Base-by-base conservation (phyloP, 1,140 invertebrate species). In the Oryzaephilus surinamensis region DNA sequence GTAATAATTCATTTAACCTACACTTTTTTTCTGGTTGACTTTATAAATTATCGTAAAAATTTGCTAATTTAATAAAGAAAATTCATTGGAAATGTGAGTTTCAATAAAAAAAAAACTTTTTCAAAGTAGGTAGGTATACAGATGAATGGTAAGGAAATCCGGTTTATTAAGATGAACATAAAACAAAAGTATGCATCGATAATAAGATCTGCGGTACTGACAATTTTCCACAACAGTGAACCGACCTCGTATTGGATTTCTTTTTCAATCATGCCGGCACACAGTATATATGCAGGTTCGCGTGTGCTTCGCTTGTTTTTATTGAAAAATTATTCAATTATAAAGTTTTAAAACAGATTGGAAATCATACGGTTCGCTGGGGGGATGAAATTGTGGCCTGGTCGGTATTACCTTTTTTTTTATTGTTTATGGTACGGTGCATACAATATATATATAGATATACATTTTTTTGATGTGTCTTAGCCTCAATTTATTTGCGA, bases 301-400 rank as follows among this genome's bases (percentile, higher is more conserved):
- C n/a, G n/a, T n/a, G n/a, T 47, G 55, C 52, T 55, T 50, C 51
- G 53, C 53, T 58, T 58, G 55, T 58, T 58, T 58, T 58, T 58
- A 58, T 58, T 58, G 55, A 58, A 58, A 58, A 58, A 58, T 58
- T 58, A 58, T 58, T 58, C 55, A 58, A 58, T 58, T 58, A 58
- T 55, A 54, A 38, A 57, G 55, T 57, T 57, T 57, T 55, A 48
- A 55, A 57, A 55, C 53, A 57, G 55, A 57, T 57, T 57, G 55
- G 49, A 57, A 57, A 57, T 57, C 55, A 54, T 43, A 50, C 47
- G 53, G 39, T 52, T 45, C 46, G 43, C 26, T 45, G 43, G 20
- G 41, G 36, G 36, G 24, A 37, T 36, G 43, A 44, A 48, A n/a
- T n/a, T n/a, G n/a, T n/a, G n/a, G n/a, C n/a, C n/a, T n/a, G n/a